Evolutionary conservation across 2,888 invertebrate species (phyloP), one percentile per base, ranked within the genome.

Genomic region (Dolichomitus sp.): DNA sequence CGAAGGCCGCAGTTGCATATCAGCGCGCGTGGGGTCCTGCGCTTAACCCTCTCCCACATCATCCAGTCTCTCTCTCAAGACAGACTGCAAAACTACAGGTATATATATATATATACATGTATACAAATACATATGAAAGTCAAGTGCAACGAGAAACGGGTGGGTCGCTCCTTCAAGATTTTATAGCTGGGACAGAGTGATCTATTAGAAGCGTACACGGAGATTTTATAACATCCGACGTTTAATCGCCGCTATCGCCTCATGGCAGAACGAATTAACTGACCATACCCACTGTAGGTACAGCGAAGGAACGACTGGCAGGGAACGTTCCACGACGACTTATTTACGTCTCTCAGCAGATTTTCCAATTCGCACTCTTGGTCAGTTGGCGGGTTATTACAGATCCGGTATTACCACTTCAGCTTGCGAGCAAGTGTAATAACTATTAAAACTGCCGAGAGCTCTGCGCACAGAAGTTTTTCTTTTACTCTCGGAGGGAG

Each of bases 331-430:
- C 40, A 27, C 52, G 30, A 80, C 80, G 80, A 80, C 83, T 83
- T 83, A 80, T 83, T 83, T 73, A 83, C 57, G 80, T 73, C 80
- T 83, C 83, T 73, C 83, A 68, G 33, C 45, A 63, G 42, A 76
- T 80, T 83, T 83, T 83, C 76, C 82, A 79, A 72, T 79, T 72
- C 54, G 12, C 66, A 30, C 48, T 63, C 40, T 52, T 70, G 45
- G 48, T 45, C 79, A 61, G 23, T 73, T 69, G 45, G 12, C 48
- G 59, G 37, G 59, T 59, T 80, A 78, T 78, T 83, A 77, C 75
- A 66, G 76, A 83, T 83, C 80, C 73, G 83, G 80, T 80, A 83
- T 83, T 72, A 80, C 70, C 66, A 76, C 80, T 76, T 27, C 27
- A 14, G 50, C 50, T 37, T 48, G 42, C 70, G 74, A 70, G 45